A percentile compares a stretch with the other conserved stretches of the same genome.
Evolutionary conservation across 2,888 invertebrate species (phyloP).

Genomic region (Balanococcus diminutus): DNA sequence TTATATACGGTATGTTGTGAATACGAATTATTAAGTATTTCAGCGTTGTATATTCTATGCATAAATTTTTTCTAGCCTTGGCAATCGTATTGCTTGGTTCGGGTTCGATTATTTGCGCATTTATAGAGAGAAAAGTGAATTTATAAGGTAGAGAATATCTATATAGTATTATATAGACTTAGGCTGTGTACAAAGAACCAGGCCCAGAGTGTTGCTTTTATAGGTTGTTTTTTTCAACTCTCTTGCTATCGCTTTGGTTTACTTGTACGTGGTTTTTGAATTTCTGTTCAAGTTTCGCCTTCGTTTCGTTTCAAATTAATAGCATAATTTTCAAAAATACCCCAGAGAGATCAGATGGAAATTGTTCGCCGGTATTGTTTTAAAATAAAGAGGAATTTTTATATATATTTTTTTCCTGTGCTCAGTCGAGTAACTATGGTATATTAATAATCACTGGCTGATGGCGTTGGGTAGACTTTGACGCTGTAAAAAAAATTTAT

Average conservation of each 20-base stretch:
- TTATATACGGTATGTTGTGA: background rate
- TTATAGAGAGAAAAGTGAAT: background rate
- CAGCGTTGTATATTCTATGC: background rate
- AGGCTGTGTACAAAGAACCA: background rate
- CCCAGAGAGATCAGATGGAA: background rate
- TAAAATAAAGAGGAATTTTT: background rate
- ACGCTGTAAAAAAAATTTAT: background rate
- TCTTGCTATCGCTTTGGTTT: background rate
- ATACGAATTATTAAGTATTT: background rate
- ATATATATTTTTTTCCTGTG: background rate
- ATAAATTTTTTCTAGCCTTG: background rate
- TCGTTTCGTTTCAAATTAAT: background rate
- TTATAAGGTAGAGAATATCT: background rate
- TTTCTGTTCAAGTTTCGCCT: background rate
- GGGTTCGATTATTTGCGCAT: background rate
- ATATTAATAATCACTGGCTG: background rate
- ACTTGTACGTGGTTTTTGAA: background rate
- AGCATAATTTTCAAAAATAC: background rate
- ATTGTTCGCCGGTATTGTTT: background rate
- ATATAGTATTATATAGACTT: no score
- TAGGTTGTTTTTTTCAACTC: background rate
- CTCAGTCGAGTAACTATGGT: background rate
- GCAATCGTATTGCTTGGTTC: background rate
- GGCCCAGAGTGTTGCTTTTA: background rate
- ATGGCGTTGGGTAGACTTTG: background rate